A percentile compares a stretch with the other conserved stretches of the same genome.
Conservation (phyloP, 1,140 invertebrate species). For the Diorhabda carinulata region DNA sequence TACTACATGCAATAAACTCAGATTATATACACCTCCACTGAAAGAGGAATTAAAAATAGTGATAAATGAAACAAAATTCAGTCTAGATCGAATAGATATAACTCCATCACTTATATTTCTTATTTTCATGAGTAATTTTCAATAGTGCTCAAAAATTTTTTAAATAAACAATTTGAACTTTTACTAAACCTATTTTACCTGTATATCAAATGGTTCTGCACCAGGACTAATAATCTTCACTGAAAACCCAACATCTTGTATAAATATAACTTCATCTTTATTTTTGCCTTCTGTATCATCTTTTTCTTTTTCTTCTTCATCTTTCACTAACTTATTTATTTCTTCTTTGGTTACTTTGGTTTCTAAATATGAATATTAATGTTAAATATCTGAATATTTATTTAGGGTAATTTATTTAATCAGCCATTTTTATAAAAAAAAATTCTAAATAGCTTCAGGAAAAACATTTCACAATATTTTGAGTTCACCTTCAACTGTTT, state of each 20-base stretch:
- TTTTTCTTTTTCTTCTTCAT: conserved; percentile 50
- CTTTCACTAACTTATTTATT: conserved; percentile 40
- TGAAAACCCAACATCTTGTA: conserved; percentile 90
- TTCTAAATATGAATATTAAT: not conserved
- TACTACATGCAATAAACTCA: no score
- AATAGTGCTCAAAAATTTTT: no score
- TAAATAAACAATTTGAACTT: no score
- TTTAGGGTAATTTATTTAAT: not conserved
- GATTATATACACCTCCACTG: no score
- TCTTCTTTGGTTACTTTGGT: not conserved
- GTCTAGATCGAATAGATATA: no score
- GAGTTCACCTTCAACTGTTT: no score
- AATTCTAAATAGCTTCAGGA: no score
- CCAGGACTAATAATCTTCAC: conserved; percentile 88
- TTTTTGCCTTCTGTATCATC: conserved; percentile 58
- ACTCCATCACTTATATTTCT: no score
- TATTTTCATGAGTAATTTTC: no score
- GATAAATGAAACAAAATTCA: no score
- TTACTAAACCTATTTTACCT: conserved; percentile 53
- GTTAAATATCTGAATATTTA: not conserved
- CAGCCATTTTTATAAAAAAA: not conserved
- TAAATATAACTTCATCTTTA: conserved; percentile 80
- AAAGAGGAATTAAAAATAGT: no score
- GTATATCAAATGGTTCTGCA: conserved; percentile 86
- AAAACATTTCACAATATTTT: no score